Evolutionary conservation across 2,113 vertebrate species (phyloP), one percentile per base, ranked within the genome.

Genomic region (Aramus guarauna): DNA sequence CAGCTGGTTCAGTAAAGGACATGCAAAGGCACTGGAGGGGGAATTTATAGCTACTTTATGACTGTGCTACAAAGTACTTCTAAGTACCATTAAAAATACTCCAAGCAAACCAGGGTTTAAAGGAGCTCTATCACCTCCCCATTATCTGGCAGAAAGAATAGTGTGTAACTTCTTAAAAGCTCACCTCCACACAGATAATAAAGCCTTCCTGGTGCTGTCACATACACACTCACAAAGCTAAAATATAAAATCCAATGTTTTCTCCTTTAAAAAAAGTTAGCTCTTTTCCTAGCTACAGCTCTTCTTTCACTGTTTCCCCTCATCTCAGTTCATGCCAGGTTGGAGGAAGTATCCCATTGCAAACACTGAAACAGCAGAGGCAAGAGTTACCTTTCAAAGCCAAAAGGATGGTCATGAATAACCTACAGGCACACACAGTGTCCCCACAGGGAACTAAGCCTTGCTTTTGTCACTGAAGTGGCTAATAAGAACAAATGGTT

Each of bases 31-130:
- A 89, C 15, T 72, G 69, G 36, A 92, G 81, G 47, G 41, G 34
- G 75, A 74, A 91, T 97, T 96, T 91, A 97, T 64, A 90, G 52
- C 84, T 47, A n/a, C 76, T 75, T 91, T 73, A 83, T 80, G 50
- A 55, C 68, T 36, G 16, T 34, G 36, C 68, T 83, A 58, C 7
- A 5, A 92, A 89, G 53, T 58, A 89, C 64, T 77, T 88, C 48
- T 45, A 88, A 76, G 76, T 72, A 83, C 52, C 23, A n/a, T 48
- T 36, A 62, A 79, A 93, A 56, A 71, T 78, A 12, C 4, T 17
- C 21, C 39, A 68, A 62, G 59, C 45, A 79, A 79, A 53, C 13
- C 17, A 53, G 53, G 20, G 45, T 76, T 67, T 91, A 85, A 92
- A 91, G 72, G 68, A 79, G 36, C 24, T 69, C 27, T 50, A 43